A percentile compares a stretch with the other conserved stretches of the same genome.
Evolutionary conservation across 2,113 vertebrate genomes (phyloP).

Genomic region (Ranitomeya imitator): DNA sequence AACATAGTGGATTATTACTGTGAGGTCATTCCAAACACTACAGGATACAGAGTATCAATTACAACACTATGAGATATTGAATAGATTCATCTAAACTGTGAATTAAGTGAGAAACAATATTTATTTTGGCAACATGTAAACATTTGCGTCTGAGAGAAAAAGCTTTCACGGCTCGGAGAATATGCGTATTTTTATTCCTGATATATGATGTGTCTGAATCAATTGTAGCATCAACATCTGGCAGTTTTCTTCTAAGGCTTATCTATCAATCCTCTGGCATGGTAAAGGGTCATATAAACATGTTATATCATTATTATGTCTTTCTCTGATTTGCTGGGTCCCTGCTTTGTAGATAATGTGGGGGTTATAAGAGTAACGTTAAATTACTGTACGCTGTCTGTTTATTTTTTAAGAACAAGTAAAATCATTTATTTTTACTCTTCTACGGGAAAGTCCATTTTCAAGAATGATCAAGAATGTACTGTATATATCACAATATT

Average conservation of each 20-base stretch:
- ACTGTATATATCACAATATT: background rate
- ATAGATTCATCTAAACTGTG: constrained; percentile 31
- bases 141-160: constrained; percentile 39
- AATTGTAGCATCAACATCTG: constrained; percentile 53
- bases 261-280: constrained; percentile 52
- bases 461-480: background rate
- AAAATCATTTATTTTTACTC: constrained; percentile 8
- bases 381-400: constrained; percentile 18
- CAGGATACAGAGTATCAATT: constrained; percentile 29
- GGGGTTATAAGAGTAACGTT: constrained; percentile 11
- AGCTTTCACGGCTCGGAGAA: background rate
- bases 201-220: constrained; percentile 52
- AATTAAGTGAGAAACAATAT: constrained; percentile 30
- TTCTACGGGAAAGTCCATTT: background rate
- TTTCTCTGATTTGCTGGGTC: constrained; percentile 26
- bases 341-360: constrained; percentile 27
- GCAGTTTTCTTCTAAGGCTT: constrained; percentile 38
- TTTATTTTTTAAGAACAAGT: constrained; percentile 16
- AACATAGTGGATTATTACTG: constrained; percentile 39
- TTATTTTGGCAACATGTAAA: constrained; percentile 51
- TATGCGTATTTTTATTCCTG: constrained; percentile 47
- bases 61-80: constrained; percentile 36
- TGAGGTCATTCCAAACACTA: constrained; percentile 37
- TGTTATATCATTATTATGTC: constrained; percentile 49
- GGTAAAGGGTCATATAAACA: constrained; percentile 50